These are phyloP conservation scores for Macrosoma leucophasiata DNA, from an alignment of 2,888 invertebrate species.

Conservation along the genomic window DNA sequence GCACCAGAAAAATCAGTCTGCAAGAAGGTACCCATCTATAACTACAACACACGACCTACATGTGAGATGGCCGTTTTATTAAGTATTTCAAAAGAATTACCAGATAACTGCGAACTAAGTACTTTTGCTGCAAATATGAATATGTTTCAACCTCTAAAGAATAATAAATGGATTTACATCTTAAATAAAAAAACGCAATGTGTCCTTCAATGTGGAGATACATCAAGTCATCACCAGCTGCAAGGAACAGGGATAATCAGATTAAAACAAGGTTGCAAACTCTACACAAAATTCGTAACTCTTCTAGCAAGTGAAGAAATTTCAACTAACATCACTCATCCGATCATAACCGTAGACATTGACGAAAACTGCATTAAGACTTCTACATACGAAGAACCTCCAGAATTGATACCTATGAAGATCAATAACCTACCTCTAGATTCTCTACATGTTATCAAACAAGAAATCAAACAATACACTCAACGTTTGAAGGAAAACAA, in stretches of 20 bases:
- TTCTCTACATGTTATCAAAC: conserved; percentile 16
- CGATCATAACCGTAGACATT: conserved; percentile 23
- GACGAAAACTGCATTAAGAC: conserved; percentile 19
- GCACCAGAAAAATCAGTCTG: conserved; percentile 19
- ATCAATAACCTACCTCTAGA: conserved; percentile 23
- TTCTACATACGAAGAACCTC: conserved; percentile 17
- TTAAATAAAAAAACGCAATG: conserved; percentile 14
- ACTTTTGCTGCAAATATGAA: conserved; percentile 27
- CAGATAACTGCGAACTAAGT: conserved; percentile 20
- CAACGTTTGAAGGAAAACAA: conserved; percentile 13
- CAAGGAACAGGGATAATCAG: conserved; percentile 20
- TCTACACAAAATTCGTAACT: conserved; percentile 24
- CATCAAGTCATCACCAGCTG: conserved; percentile 18
- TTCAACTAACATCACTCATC: conserved; percentile 21
- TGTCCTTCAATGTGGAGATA: conserved; percentile 20
- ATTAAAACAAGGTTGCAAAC: conserved; percentile 18
- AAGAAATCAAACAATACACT: conserved; percentile 14
- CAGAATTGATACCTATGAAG: conserved; percentile 18
- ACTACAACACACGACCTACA: conserved; percentile 19
- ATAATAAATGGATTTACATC: conserved; percentile 25
- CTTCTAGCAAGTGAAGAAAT: conserved; percentile 17
- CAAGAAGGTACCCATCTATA: conserved; percentile 23
- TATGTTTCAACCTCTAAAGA: conserved; percentile 19
- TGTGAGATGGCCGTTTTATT: conserved; percentile 23
- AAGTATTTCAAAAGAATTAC: conserved; percentile 13